phyloP scores from a whole-genome alignment of 2,888 invertebrate species.

The Hymenopus coronatus region DNA sequence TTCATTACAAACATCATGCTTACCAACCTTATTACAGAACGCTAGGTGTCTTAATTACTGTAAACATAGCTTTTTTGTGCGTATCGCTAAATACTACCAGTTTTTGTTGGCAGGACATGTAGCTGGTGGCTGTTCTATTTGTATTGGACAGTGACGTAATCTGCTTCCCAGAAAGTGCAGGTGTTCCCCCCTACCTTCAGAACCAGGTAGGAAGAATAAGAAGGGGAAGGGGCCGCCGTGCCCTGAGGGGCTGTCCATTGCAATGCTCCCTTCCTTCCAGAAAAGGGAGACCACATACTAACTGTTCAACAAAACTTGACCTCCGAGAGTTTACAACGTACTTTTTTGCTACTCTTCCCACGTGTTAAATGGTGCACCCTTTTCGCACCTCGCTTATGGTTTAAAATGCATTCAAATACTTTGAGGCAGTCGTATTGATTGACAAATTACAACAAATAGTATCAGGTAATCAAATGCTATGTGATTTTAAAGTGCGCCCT shows the following conservation, averaged over 20 bases:
- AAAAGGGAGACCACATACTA: conserved; percentile 12
- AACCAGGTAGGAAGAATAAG: conserved; percentile 3
- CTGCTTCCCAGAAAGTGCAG: conserved; percentile 5
- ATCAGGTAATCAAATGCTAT: background rate
- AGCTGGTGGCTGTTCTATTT: conserved; percentile 16
- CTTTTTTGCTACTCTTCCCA: background rate
- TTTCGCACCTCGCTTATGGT: background rate
- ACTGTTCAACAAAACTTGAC: background rate
- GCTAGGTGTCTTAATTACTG: background rate
- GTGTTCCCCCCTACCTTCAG: background rate
- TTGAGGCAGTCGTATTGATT: background rate
- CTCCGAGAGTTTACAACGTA: background rate
- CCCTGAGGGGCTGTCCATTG: conserved; percentile 16
- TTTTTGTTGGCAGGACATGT: conserved; percentile 5
- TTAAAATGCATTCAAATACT: background rate
- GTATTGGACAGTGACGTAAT: conserved; percentile 17
- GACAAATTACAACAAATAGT: background rate
- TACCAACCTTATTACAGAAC: background rate
- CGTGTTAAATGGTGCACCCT: background rate
- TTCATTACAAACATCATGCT: background rate
- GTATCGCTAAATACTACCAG: background rate
- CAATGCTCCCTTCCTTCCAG: conserved; percentile 17
- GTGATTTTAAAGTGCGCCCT: too few species aligned
- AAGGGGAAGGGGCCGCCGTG: background rate
- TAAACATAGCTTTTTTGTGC: background rate